Base-by-base conservation (phyloP, 2,797 vertebrate genomes). In the Anabacerthia variegaticeps region DNA sequence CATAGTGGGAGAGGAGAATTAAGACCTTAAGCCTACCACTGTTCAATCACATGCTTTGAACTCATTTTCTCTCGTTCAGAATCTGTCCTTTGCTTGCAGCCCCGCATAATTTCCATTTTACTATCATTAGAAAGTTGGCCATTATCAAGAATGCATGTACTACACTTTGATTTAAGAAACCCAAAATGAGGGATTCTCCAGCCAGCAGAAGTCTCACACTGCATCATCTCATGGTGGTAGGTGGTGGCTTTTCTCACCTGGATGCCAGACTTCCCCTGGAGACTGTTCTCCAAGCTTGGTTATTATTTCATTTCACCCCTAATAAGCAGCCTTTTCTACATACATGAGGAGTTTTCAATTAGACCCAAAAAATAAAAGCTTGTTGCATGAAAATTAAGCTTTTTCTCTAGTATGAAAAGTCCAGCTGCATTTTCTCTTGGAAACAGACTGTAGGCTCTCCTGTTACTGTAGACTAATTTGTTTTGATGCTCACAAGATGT, bases 401-500 rank as follows among this genome's bases (percentile, higher is more conserved):
- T 88, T 14, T 82, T 51, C 59, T 73, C 39, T 55, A 41, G 41
- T 71, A 73, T 1, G 10, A 63, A 37, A 66, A 75, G 58, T 85
- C 85, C 92, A 95, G 92, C 83, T 96, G 93, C 58, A 75, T 82
- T 93, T 92, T 89, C 52, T 88, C 80, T 63, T 82, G 76, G 59
- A 93, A 93, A 79, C 37, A 79, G 43, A 77, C 26, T 21, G 71
- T 5, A 83, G 69, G 34, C 55, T 76, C n/a, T 94, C 88, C 71
- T 84, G 59, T 71, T 76, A 56, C 67, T 61, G 86, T 44, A 84
- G 80, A 90, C 66, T 80, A 68, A 84, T 93, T 85, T 96, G 74
- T 95, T 96, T 95, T 95, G 95, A 79, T 96, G 80, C 71, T 95
- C 37, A 85, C 88, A 96, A 94, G 90, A 95, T 88, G 85, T 88